phyloP scores from a whole-genome alignment of 2,113 vertebrate genomes.

The Excalfactoria chinensis region DNA sequence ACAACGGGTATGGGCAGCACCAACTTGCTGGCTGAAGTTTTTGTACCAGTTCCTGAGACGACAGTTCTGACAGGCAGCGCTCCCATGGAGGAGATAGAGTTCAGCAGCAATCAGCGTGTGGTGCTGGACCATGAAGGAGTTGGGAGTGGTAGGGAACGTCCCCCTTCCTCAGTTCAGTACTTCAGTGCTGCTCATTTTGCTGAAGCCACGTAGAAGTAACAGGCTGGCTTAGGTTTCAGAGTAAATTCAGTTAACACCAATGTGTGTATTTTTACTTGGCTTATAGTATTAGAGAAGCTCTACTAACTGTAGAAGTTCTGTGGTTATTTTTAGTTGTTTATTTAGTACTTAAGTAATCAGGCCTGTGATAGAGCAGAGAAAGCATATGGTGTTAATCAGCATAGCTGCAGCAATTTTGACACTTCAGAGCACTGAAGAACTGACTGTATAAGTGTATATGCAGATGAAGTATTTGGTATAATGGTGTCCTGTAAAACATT shows the following conservation, averaged over 20 bases:
- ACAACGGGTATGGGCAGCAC: conserved; percentile 77
- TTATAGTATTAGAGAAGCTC: background rate
- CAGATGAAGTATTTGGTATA: background rate
- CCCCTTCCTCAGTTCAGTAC: background rate
- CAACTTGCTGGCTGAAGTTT: conserved; percentile 87
- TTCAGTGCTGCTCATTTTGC: background rate
- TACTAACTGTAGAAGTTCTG: background rate
- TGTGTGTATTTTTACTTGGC: background rate
- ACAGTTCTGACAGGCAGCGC: conserved; percentile 84
- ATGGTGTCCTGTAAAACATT: background rate
- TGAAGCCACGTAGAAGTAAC: background rate
- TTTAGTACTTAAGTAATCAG: background rate
- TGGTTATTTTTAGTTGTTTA: background rate
- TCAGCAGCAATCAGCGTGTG: conserved; percentile 92
- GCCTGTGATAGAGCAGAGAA: background rate
- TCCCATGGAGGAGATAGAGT: conserved; percentile 88
- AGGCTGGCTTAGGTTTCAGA: background rate
- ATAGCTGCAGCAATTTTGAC: background rate
- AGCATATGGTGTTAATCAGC: background rate
- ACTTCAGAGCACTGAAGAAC: background rate
- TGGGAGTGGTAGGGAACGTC: conserved; percentile 86
- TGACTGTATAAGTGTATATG: background rate
- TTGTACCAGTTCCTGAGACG: conserved; percentile 89
- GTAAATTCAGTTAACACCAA: background rate
- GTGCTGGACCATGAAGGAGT: conserved; percentile 93